Base-by-base conservation (phyloP, 2,113 vertebrate species). In the Barbus barbus region DNA sequence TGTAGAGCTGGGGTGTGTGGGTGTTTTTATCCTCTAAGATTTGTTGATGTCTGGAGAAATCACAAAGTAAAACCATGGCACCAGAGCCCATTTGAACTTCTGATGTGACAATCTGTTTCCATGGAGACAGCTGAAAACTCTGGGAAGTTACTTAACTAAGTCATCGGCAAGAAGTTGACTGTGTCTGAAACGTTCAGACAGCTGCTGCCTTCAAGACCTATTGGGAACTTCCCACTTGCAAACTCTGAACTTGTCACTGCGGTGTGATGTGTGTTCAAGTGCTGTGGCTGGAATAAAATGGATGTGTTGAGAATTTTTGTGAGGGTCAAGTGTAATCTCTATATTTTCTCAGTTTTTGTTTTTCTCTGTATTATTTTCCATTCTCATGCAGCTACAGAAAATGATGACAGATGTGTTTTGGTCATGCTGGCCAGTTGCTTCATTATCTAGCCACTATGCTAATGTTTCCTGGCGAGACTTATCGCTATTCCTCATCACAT, bases 91-190 rank as follows among this genome's bases (percentile, higher is more conserved):
- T 63, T 83, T 88, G 85, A 89, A 89, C 88, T 81, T 81, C 74
- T 13, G 51, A 60, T 60, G 48, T n/a, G 75, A 83, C 87, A 84
- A 85, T 88, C 78, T 87, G 92, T 93, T 91, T 67, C 91, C 77
- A 91, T 87, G 89, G 91, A 87, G 90, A 93, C 89, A 51, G 88
- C 85, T 63, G 75, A 87, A 86, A 86, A 88, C 84, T 87, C 83
- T 28, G 16, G 61, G 83, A 61, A 86, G 85, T 71, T 72, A 53
- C 74, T 67, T 28, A 53, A 53, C 48, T 60, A 78, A 67, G 75
- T 63, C 58, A 76, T 46, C 22, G 44, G 75, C 46, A 65, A 78
- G 24, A 14, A 14, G 60, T 31, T 13, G 22, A 38, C 36, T 63
- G 3, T 63, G 12, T 74, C 41, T 69, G 38, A 36, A 22, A 79